These are phyloP conservation scores for Sebastes glaucus DNA, from an alignment of 2,797 vertebrate genomes.

Conservation along the genomic window DNA sequence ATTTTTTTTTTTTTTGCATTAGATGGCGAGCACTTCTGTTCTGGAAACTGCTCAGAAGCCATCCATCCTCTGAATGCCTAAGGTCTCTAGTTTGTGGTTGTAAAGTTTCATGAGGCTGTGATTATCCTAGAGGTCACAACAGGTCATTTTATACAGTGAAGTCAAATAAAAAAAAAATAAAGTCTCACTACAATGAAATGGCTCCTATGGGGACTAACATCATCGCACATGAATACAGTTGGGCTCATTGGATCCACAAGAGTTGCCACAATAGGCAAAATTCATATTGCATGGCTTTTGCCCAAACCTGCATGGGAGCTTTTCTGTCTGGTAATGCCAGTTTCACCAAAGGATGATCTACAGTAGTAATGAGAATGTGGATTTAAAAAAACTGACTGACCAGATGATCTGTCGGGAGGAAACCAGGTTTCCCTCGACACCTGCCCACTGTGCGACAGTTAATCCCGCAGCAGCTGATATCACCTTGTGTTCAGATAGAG, in stretches of 20 bases:
- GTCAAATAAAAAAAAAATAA: no score
- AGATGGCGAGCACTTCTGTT: accelerated
- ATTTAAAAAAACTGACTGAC: background rate
- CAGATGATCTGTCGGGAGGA: constrained; percentile 11
- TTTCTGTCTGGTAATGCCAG: background rate
- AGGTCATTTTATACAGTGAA: no score
- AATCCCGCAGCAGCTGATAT: constrained; percentile 68
- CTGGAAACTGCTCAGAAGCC: background rate
- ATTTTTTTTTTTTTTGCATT: background rate
- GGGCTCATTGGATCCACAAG: no score
- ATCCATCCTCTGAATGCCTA: accelerated
- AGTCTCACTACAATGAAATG: no score
- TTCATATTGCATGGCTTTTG: background rate
- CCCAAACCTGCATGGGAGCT: background rate
- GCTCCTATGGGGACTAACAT: no score
- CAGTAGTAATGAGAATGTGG: background rate
- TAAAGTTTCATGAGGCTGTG: no score
- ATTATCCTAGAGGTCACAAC: no score
- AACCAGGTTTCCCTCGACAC: constrained; percentile 34
- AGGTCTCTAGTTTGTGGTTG: no score
- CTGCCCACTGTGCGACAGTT: constrained; percentile 40
- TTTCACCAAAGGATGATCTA: background rate
- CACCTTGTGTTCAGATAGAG: constrained; percentile 54
- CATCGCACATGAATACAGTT: no score
- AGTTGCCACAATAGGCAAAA: no score